Percentiles rank a stretch among this genome's conserved stretches.
phyloP scores from a whole-genome alignment of 1,140 invertebrate genomes.

The Drosophila malerkotliana region DNA sequence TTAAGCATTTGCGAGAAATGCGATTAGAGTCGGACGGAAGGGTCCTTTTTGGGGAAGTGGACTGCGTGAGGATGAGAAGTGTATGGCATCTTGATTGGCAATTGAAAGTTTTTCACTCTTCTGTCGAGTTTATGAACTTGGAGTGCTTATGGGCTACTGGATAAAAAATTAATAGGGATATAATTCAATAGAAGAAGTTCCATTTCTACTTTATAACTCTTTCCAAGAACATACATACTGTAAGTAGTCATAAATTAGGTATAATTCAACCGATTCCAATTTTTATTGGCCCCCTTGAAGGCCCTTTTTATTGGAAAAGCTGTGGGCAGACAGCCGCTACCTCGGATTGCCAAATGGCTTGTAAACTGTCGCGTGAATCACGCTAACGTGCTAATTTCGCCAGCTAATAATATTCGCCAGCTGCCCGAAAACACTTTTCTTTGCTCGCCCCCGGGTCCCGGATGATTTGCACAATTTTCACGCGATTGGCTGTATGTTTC shows the following conservation, averaged over 20 bases:
- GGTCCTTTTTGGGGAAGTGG: constrained; percentile 8
- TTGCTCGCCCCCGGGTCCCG: neutral
- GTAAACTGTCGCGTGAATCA: constrained; percentile 76
- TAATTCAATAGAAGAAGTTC: too few species aligned
- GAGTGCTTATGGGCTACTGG: neutral
- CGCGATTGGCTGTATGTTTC: constrained; percentile 68
- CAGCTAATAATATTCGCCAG: constrained; percentile 59
- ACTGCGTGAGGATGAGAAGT: neutral
- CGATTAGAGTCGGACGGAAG: constrained; percentile 27
- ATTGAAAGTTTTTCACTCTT: constrained; percentile 13
- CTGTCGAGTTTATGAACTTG: neutral
- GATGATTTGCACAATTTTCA: constrained; percentile 73
- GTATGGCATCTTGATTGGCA: constrained; percentile 14
- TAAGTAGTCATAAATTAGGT: constrained; percentile 18
- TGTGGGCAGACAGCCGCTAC: neutral
- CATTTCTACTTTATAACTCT: too few species aligned
- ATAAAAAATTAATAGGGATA: neutral
- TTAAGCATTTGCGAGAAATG: constrained; percentile 51
- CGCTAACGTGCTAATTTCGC: constrained; percentile 74
- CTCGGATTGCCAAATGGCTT: constrained; percentile 12
- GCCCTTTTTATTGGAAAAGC: neutral
- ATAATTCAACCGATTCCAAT: constrained; percentile 6
- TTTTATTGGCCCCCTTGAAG: neutral
- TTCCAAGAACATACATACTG: too few species aligned
- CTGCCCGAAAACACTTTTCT: constrained; percentile 26